phyloP scores from a whole-genome alignment of 2,888 invertebrate genomes.

The Heliconius ethilla region DNA sequence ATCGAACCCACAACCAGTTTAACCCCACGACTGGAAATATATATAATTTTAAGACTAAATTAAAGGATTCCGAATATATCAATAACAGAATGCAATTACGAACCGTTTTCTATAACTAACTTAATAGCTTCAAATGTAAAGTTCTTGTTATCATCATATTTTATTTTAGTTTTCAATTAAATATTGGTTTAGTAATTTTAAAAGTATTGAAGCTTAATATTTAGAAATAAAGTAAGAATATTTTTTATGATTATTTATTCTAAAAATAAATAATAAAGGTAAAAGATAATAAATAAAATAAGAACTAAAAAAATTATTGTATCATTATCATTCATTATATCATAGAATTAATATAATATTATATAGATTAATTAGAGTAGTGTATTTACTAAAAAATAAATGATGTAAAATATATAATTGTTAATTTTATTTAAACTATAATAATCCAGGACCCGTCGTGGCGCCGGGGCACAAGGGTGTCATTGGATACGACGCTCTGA shows the following conservation, averaged over 20 bases:
- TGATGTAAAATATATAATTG: background rate
- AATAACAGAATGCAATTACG: too few species aligned
- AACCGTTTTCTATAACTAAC: too few species aligned
- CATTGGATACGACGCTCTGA: too few species aligned
- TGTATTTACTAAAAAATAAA: background rate
- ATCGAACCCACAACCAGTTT: background rate
- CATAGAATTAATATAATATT: background rate
- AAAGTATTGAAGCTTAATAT: background rate
- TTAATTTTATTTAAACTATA: background rate
- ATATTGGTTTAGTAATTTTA: background rate
- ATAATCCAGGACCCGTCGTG: background rate
- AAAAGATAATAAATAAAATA: background rate
- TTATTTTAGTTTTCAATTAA: background rate
- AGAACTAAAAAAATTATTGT: background rate
- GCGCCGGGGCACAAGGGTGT: background rate
- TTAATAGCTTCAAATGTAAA: too few species aligned
- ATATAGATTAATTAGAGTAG: background rate
- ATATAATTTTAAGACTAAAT: too few species aligned
- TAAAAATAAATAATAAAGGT: background rate
- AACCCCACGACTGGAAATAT: too few species aligned
- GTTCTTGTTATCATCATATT: background rate
- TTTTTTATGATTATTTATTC: background rate
- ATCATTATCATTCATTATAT: slow-evolving; percentile 4
- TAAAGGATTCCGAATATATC: too few species aligned
- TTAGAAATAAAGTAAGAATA: background rate